Evolutionary conservation across 2,888 invertebrate genomes (phyloP), one percentile per base, ranked within the genome.

Genomic region (Acanthococcus lagerstroemiae): DNA sequence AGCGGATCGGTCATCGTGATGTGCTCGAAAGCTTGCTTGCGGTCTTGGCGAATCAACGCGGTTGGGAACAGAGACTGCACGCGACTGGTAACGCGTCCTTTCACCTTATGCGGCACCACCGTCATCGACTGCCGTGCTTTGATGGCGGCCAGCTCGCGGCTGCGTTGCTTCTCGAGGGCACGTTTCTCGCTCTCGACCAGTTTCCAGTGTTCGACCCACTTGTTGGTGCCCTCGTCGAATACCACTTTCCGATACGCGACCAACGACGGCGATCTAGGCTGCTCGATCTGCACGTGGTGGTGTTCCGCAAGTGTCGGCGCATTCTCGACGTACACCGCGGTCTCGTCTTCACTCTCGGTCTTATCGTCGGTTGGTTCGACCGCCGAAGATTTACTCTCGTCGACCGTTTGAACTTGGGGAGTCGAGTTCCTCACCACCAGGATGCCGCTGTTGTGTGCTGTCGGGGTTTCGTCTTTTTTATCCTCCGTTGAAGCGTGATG

Each of bases 21-120:
- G 12, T 61, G 26, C 7, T 61, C 17, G n/a, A 21, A 27, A 0
- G 37, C 61, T 6, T 52, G 61, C 19, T 48, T 27, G 15, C 37
- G 30, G 12, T 61, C 61, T 21, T 30, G 27, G 17, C 48, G 30
- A 15, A 61, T 37, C 26, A 61, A 30, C 2, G 61, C 61, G 27
- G 61, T 61, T 9, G 61, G 61, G 17, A 61, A 61, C 61, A 61
- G 50, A 17, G 52, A 22, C 37, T 61, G 61, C 1, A 61, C 48
- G 5, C 30, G 48, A 12, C 30, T 37, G 27, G 61, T 61, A 3
- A 22, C 21, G 4, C 52, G 50, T 1, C 61, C 61, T 48, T 61
- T 61, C 21, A 61, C 37, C 27, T 48, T 48, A 37, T 52, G 61
- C 61, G 50, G 30, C 24, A 26, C 17, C 4, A 30, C 15, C 15